Percentiles rank a stretch among this genome's conserved stretches.
These are phyloP conservation scores for Zoanthus solanderi DNA, from an alignment of 92 coral and sea anemone species.

Conservation along the genomic window DNA sequence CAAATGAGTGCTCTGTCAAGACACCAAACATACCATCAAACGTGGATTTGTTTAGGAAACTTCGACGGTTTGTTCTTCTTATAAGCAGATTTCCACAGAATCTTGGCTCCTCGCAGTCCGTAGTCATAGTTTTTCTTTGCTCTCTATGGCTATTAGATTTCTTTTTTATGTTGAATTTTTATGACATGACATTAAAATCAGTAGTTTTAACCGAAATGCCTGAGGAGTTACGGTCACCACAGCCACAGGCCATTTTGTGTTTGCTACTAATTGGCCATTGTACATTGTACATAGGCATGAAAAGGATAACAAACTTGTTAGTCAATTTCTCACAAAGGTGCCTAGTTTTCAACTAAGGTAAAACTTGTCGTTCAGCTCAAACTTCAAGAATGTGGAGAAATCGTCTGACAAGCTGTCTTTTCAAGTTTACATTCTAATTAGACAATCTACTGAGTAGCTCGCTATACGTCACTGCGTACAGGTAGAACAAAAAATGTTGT, in stretches of 20 bases:
- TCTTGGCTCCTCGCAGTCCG: conserved; percentile 67
- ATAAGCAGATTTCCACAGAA: conserved; percentile 87
- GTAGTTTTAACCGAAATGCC: background rate
- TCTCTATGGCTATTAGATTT: background rate
- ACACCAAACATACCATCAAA: conserved; percentile 89
- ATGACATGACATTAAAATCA: background rate
- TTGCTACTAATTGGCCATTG: no score
- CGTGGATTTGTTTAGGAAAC: conserved; percentile 71
- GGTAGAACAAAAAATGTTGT: conserved; percentile 31
- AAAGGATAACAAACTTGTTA: background rate
- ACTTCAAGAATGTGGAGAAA: background rate
- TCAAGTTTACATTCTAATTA: conserved; percentile 29
- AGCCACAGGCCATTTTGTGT: no score
- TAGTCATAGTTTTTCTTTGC: conserved; percentile 2
- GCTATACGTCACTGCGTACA: conserved; percentile 7
- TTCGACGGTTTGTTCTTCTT: conserved; percentile 72
- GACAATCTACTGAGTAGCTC: conserved; percentile 3
- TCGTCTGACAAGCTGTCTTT: background rate
- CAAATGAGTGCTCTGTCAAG: conserved; percentile 68
- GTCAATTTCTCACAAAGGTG: background rate
- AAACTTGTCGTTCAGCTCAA: background rate
- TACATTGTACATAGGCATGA: background rate
- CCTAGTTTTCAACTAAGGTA: background rate
- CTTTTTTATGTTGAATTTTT: conserved; percentile 3
- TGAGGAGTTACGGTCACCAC: background rate